Evolutionary conservation across 1,140 invertebrate species (phyloP).

Genomic region (Brachionus rubens): DNA sequence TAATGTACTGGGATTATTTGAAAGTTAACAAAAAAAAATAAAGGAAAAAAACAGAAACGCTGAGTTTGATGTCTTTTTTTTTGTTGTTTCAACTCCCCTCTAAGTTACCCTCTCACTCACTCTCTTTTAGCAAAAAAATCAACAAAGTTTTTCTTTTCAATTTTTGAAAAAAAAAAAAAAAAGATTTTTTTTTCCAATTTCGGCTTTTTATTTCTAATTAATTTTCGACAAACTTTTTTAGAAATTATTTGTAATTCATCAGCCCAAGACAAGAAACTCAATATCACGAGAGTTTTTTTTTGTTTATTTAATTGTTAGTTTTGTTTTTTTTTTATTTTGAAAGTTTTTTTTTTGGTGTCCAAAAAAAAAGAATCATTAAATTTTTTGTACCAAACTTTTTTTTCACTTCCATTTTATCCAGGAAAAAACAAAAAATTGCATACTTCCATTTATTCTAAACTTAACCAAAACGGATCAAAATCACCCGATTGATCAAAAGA

Average conservation of each 20-base stretch:
- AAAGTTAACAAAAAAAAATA: no score
- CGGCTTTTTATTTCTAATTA: constrained; percentile 13
- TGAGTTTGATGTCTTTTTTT: no score
- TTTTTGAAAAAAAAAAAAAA: background rate
- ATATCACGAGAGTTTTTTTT: background rate
- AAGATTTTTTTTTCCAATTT: constrained; percentile 27
- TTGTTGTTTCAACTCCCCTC: no score
- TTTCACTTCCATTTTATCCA: no score
- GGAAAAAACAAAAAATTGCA: no score
- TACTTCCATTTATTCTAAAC: no score
- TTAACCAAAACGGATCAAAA: background rate
- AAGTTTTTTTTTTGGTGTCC: background rate
- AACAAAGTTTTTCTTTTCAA: background rate
- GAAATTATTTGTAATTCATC: background rate
- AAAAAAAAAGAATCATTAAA: background rate
- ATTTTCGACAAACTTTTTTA: constrained; percentile 21
- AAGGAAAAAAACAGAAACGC: background rate
- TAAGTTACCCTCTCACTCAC: constrained; percentile 21
- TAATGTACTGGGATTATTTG: no score
- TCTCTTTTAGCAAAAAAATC: background rate
- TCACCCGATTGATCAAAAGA: background rate
- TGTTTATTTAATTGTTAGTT: constrained; percentile 10
- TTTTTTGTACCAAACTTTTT: background rate
- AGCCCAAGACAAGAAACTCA: background rate
- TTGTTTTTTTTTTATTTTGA: constrained; percentile 19